These are phyloP conservation scores for Epizoanthus fatuus DNA, from an alignment of 92 coral and sea anemone genomes.

Conservation along the genomic window DNA sequence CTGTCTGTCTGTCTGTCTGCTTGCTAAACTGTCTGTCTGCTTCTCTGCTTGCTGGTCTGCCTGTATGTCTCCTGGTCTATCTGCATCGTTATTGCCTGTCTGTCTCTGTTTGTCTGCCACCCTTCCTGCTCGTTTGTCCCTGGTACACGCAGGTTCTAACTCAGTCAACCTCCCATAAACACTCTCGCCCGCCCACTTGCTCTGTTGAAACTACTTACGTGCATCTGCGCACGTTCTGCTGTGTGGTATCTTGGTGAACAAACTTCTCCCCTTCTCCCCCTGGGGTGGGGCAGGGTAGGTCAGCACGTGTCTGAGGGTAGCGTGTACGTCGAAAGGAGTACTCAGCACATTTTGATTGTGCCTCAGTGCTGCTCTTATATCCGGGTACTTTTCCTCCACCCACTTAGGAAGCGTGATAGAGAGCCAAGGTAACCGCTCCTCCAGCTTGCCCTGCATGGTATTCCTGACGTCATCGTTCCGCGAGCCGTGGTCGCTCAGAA, in stretches of 20 bases:
- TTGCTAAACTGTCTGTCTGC: background rate
- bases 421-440: conserved; percentile 97
- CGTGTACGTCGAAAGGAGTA: conserved; percentile 91
- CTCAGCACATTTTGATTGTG: conserved; percentile 81
- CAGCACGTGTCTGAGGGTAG: conserved; percentile 89
- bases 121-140: too few species aligned
- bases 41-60: background rate
- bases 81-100: background rate
- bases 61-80: background rate
- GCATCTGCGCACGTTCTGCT: conserved; percentile 83
- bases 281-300: conserved; percentile 82
- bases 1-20: background rate
- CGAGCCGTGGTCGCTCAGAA: conserved; percentile 94
- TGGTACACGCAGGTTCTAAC: too few species aligned
- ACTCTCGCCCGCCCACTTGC: background rate
- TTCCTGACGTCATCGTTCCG: conserved; percentile 88
- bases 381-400: conserved; percentile 80
- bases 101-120: too few species aligned
- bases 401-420: conserved; percentile 90
- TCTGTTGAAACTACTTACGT: conserved; percentile 64
- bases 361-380: conserved; percentile 72
- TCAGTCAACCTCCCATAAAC: background rate
- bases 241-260: conserved; percentile 69
- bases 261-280: conserved; percentile 80
- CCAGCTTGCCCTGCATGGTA: conserved; percentile 95